phyloP scores from a whole-genome alignment of 2,113 vertebrate genomes.

The Actinemys pallida region DNA sequence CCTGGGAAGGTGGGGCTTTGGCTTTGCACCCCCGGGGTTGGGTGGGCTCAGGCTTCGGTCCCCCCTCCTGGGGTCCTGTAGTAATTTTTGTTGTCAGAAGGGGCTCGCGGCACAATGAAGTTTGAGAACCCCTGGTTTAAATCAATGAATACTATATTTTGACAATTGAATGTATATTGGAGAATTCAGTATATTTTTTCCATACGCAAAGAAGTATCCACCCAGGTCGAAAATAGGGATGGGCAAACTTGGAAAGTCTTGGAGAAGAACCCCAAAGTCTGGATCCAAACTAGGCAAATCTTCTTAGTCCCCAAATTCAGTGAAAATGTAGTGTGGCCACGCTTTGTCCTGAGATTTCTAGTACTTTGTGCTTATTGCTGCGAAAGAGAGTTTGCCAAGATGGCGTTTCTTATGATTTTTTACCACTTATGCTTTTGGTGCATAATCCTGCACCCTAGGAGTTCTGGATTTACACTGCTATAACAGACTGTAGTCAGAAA shows the following conservation, averaged over 20 bases:
- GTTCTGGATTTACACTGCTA: not conserved
- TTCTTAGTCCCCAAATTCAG: not conserved
- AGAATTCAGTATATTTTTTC: not conserved
- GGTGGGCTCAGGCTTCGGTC: too few relatives aligned
- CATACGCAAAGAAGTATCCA: not conserved
- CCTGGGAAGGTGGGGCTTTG: too few relatives aligned
- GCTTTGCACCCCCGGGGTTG: too few relatives aligned
- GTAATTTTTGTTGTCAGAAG: too few relatives aligned
- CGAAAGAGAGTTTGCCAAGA: not conserved
- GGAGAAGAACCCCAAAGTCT: not conserved
- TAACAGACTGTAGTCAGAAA: not conserved
- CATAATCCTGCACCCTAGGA: not conserved
- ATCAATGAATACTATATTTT: not conserved
- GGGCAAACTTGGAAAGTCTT: not conserved
- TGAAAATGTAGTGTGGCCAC: accelerated
- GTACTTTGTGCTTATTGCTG: not conserved
- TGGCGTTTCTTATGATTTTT: not conserved
- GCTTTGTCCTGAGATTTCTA: not conserved
- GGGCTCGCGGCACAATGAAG: too few relatives aligned
- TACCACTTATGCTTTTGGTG: not conserved
- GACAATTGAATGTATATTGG: not conserved
- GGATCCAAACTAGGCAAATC: not conserved
- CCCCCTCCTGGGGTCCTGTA: too few relatives aligned
- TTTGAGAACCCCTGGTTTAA: not conserved
- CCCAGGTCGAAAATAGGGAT: not conserved